Conservation (phyloP, 2,113 vertebrate species). For the Sturnira hondurensis region DNA sequence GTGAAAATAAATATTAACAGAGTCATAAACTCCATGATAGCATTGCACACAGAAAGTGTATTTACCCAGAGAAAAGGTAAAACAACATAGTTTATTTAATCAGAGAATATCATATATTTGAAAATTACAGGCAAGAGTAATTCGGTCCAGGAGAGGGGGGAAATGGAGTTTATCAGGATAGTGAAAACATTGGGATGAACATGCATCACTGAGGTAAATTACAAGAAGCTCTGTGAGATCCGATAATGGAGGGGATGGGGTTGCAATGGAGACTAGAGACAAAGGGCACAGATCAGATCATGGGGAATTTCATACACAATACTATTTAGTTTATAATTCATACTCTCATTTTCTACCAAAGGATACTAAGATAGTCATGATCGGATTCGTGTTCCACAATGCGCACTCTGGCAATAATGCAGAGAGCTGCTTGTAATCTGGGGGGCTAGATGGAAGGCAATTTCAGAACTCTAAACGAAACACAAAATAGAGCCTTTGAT, state of each 20-base stretch:
- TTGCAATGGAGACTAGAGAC: not conserved
- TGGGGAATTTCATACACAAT: not conserved
- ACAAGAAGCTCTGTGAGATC: not conserved
- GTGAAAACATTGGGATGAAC: not conserved
- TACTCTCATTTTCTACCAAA: not conserved
- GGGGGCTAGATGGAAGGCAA: not conserved
- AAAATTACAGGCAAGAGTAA: not conserved
- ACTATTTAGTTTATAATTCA: not conserved
- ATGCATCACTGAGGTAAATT: not conserved
- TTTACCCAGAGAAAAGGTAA: not conserved
- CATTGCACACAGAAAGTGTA: not conserved
- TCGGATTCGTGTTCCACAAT: not conserved
- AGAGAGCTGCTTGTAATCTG: not conserved
- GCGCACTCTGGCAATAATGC: not conserved
- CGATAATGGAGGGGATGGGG: fast-evolving
- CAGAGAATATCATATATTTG: not conserved
- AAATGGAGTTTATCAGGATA: not conserved
- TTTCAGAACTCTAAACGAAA: not conserved
- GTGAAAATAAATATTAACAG: not conserved
- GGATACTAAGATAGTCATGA: not conserved
- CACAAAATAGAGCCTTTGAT: not conserved
- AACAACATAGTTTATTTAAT: not conserved
- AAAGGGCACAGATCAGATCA: not conserved
- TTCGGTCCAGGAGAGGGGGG: not conserved
- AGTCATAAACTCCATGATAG: not conserved